Base-by-base conservation (phyloP, 1,140 invertebrate genomes). In the Pteromalus puparum region DNA sequence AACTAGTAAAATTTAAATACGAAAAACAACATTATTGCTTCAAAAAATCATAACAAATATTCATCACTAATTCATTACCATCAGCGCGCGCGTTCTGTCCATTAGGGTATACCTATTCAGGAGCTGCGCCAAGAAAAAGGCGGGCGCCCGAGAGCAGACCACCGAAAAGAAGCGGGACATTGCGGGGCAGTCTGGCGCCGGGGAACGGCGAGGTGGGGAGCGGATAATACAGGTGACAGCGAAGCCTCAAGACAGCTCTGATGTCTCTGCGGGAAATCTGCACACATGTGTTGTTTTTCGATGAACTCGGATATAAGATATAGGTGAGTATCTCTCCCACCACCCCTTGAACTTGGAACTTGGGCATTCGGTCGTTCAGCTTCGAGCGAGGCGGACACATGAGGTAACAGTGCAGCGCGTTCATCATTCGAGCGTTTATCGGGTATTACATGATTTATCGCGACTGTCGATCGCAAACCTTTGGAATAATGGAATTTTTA, bases 401-500 rank as follows among this genome's bases (percentile, higher is more conserved):
- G 48, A 53, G 2, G 53, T n/a, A 18, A 61, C 21, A 6, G 18
- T n/a, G 21, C 5, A 2, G 12, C 67, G 24, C 9, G 24, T 70
- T 28, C 13, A 70, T 70, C n/a, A 21, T 70, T 61, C 7, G 21
- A 15, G 3, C 68, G 12, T 18, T 61, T 4, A 21, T 61, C 10
- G 0, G 21, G 34, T 28, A 28, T 72, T 7, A 9, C 38, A 42
- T 48, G 1, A 9, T 48, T 81, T 46, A 30, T 72, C 5, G 15
- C 65, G 21, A 70, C 9, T 48, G 7, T 13, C 67, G 15, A 1
- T 68, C 13, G 24, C 12, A 13, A 48, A 28, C 6, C 26, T 48
- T 18, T 34, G 2, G 12, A n/a, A 42, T 24, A 76, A 76, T 83
- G 74, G 53, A 53, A 53, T 77, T 76, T n/a, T 83, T 72, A 83